These are phyloP conservation scores for Sakesphorus luctuosus DNA, from an alignment of 2,113 vertebrate genomes.

Conservation along the genomic window DNA sequence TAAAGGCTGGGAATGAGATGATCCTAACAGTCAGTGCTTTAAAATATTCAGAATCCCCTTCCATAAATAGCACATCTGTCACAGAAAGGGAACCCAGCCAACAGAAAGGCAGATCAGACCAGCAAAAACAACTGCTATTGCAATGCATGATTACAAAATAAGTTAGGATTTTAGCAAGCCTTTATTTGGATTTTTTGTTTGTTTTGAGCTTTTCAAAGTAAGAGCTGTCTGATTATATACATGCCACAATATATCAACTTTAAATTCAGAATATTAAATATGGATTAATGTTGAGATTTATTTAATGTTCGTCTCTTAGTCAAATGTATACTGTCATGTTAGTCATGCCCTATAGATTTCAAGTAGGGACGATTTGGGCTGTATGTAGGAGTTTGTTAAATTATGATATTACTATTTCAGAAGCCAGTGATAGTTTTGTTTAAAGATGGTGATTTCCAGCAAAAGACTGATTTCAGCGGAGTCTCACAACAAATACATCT, in stretches of 20 bases:
- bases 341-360: not conserved
- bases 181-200: not conserved
- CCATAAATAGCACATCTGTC: conserved; percentile 71
- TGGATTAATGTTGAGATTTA: not conserved
- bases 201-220: conserved; percentile 8
- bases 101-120: conserved; percentile 46
- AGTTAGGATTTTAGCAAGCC: conserved; percentile 14
- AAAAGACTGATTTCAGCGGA: not conserved
- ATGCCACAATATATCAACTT: not conserved
- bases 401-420: not conserved
- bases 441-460: not conserved
- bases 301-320: not conserved
- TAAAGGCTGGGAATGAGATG: conserved; percentile 53
- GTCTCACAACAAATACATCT: not conserved
- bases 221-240: not conserved
- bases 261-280: not conserved
- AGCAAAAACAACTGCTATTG: conserved; percentile 54
- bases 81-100: conserved; percentile 58
- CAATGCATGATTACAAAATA: conserved; percentile 10
- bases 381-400: not conserved
- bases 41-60: conserved; percentile 72
- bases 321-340: not conserved
- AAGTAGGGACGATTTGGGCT: not conserved
- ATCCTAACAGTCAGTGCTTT: conserved; percentile 57
- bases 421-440: not conserved